phyloP scores from a whole-genome alignment of 2,113 vertebrate species.

The Lipophrys pholis region DNA sequence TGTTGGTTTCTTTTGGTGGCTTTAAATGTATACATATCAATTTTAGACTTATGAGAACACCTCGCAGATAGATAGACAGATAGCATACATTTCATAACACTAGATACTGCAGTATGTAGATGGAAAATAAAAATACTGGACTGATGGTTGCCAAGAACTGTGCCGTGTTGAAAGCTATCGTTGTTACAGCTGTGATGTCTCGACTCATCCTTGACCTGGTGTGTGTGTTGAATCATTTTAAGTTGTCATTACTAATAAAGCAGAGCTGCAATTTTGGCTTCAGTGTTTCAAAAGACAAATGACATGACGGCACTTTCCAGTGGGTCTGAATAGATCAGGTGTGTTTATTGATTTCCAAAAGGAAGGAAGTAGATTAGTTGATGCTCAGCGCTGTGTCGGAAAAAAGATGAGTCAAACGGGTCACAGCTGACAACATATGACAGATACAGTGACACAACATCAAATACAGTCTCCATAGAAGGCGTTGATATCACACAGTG shows the following conservation, averaged over 20 bases:
- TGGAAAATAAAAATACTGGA: neutral
- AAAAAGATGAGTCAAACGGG: neutral
- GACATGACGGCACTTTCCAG: constrained; percentile 16
- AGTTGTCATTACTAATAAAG: constrained; percentile 8
- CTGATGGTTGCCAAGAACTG: neutral
- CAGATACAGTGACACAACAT: too few relatives aligned
- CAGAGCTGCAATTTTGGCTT: constrained; percentile 3
- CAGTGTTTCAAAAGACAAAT: neutral
- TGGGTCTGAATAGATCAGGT: constrained; percentile 7
- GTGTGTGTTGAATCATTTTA: neutral
- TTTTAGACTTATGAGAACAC: too few relatives aligned
- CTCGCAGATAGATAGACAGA: too few relatives aligned
- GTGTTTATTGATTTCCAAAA: neutral
- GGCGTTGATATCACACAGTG: too few relatives aligned
- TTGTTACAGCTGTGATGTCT: constrained; percentile 10
- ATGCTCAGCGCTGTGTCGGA: neutral
- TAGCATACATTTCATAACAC: neutral
- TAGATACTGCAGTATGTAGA: neutral
- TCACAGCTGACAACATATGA: neutral
- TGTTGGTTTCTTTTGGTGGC: too few relatives aligned
- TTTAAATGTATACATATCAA: too few relatives aligned
- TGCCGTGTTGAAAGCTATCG: neutral
- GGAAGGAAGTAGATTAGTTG: neutral
- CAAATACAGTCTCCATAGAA: too few relatives aligned
- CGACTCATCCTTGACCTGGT: neutral